Percentiles rank a stretch among this genome's conserved stretches.
phyloP scores from a whole-genome alignment of 2,113 vertebrate genomes.

The Mastomys natalensis region DNA sequence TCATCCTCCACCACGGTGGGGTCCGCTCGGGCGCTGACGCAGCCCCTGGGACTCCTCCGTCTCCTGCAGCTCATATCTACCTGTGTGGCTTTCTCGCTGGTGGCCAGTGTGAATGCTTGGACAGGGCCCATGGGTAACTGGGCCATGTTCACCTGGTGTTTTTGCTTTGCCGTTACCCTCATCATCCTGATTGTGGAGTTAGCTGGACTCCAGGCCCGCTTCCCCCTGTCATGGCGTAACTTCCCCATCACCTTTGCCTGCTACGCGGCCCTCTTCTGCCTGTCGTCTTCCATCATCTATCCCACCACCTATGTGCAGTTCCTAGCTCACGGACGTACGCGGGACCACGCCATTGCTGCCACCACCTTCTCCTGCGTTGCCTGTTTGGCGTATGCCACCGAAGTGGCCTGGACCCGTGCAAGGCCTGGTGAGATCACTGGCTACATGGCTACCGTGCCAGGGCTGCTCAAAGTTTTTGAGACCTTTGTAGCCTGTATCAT shows the following conservation, averaged over 20 bases:
- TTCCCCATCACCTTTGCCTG: conserved; percentile 94
- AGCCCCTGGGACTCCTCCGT: conserved; percentile 90
- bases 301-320: conserved; percentile 88
- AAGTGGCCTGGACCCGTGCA: conserved; percentile 92
- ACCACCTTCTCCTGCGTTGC: conserved; percentile 92
- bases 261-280: conserved; percentile 92
- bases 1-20: conserved; percentile 82
- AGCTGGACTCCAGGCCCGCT: conserved; percentile 88
- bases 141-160: conserved; percentile 95
- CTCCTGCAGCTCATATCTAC: conserved; percentile 89
- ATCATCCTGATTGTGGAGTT: conserved; percentile 92
- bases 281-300: conserved; percentile 94
- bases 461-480: conserved; percentile 94
- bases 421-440: conserved; percentile 91
- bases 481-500: conserved; percentile 94
- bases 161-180: conserved; percentile 91
- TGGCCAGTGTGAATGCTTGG: conserved; percentile 84
- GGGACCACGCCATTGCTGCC: conserved; percentile 87
- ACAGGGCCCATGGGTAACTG: conserved; percentile 84
- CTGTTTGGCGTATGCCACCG: conserved; percentile 89
- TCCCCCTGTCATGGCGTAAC: conserved; percentile 93
- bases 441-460: conserved; percentile 95
- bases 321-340: accelerated
- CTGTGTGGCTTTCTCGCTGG: conserved; percentile 93
- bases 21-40: conserved; percentile 81